Evolutionary conservation across 2,113 vertebrate species (phyloP).

Genomic region (Colossoma macropomum): DNA sequence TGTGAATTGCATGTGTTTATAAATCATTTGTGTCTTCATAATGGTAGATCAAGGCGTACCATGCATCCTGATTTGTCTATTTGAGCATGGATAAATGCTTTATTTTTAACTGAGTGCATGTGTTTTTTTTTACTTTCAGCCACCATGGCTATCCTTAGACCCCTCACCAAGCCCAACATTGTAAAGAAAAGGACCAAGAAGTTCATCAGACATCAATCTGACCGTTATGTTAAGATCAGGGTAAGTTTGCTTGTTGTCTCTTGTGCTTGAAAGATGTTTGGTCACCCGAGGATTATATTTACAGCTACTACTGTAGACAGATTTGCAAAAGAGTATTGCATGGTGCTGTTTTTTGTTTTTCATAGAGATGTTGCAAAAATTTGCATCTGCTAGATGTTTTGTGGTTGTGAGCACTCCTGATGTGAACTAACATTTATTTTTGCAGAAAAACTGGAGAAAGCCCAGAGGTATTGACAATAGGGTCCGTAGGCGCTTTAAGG

Average conservation of each 20-base stretch:
- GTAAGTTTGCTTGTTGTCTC: constrained; percentile 64
- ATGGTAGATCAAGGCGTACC: too few relatives aligned
- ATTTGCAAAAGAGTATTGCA: too few relatives aligned
- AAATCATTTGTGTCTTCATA: too few relatives aligned
- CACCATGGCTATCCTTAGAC: constrained; percentile 91
- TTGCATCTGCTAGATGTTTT: too few relatives aligned
- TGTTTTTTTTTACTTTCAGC: constrained; percentile 60
- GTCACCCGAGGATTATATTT: background rate
- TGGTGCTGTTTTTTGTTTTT: too few relatives aligned
- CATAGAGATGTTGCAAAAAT: too few relatives aligned
- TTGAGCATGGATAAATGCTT: too few relatives aligned
- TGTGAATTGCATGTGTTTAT: too few relatives aligned
- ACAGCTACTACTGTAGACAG: too few relatives aligned
- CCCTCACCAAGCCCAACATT: constrained; percentile 92
- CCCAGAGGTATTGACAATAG: constrained; percentile 97
- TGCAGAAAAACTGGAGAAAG: constrained; percentile 94
- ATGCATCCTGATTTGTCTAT: too few relatives aligned
- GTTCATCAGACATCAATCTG: constrained; percentile 97
- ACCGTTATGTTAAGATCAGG: constrained; percentile 97
- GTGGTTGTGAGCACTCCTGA: background rate
- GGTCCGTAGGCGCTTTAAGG: constrained; percentile 95
- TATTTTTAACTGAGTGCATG: background rate
- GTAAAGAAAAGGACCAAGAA: constrained; percentile 98
- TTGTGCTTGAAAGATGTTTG: background rate
- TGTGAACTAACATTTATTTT: background rate